Base-by-base conservation (phyloP, 2,797 vertebrate genomes). In the Alexandromys oeconomus region DNA sequence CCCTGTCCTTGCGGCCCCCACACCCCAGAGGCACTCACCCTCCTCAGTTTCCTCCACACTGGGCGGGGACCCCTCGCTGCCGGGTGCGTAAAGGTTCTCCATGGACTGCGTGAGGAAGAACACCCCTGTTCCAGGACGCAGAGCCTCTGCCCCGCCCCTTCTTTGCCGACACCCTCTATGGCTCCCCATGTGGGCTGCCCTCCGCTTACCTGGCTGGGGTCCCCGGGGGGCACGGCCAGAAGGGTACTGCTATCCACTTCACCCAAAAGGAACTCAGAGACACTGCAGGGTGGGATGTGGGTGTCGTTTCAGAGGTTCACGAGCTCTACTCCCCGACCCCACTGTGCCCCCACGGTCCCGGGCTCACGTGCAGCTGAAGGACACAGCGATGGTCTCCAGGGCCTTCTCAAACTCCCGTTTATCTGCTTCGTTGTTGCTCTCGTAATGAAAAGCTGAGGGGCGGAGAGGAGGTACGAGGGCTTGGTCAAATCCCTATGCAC, bases 341-440 rank as follows among this genome's bases (percentile, higher is more conserved):
- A 0, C 2, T 29, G 59, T 2, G 0, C 40, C 29, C 43, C 0
- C 10, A 0, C 0, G 0, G 25, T 8, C 13, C 57, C 92, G 0
- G 0, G 0, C 99, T 99, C 98, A 99, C 99, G 99, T 99, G 99
- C 99, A 99, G 97, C 99, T 99, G 98, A 99, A 99, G 93, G 99
- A 99, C 59, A 99, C 99, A 0, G 99, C 99, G 0, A 99, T 99
- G 92, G 99, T 99, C 98, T 99, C 99, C 97, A 99, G 99, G 0
- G 99, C 99, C 98, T 99, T 99, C 98, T 99, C 99, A 34, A 99
- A 99, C 96, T 99, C 99, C 91, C 98, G 98, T 96, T 99, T 99
- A 92, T 99, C 99, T 0, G 95, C 94, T 78, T 99, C 99, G 25
- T 99, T 99, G 98, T 98, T 99, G 67, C 98, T 96, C 97, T 99